Evolutionary conservation across 2,888 invertebrate species (phyloP).

Genomic region (Hyalella azteca): DNA sequence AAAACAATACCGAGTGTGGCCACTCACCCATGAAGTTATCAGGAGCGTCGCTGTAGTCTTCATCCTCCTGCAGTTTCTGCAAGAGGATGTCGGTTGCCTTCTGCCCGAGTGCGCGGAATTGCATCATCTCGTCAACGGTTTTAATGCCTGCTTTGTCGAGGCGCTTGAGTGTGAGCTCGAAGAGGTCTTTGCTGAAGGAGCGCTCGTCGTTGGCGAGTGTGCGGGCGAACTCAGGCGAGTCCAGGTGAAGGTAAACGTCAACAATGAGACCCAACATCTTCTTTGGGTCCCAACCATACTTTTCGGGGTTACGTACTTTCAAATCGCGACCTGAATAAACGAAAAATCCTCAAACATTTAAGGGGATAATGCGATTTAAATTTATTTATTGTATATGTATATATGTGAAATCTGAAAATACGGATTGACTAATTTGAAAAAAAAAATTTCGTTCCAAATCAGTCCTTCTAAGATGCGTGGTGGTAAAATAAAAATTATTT

Average conservation of each 20-base stretch:
- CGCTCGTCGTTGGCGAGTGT: constrained; percentile 95
- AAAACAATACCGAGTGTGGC: no score
- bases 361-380: no score
- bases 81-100: constrained; percentile 77
- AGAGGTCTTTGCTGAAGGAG: constrained; percentile 70
- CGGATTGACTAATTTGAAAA: no score
- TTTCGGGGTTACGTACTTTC: constrained; percentile 89
- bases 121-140: constrained; percentile 81
- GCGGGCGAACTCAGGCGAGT: constrained; percentile 82
- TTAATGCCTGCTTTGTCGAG: constrained; percentile 85
- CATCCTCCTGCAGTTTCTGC: constrained; percentile 81
- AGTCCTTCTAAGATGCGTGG: no score
- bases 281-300: constrained; percentile 97
- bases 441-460: no score
- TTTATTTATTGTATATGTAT: no score
- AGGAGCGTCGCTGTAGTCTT: constrained; percentile 93
- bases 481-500: neutral
- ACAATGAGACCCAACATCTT: constrained; percentile 88
- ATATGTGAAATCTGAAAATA: no score
- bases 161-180: constrained; percentile 85
- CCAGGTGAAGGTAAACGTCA: constrained; percentile 95
- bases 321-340: constrained; percentile 68
- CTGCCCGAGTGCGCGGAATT: constrained; percentile 75
- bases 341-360: no score
- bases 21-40: constrained; percentile 82